Evolutionary conservation across 2,888 invertebrate genomes (phyloP).

Genomic region (Aporophyla lueneburgensis): DNA sequence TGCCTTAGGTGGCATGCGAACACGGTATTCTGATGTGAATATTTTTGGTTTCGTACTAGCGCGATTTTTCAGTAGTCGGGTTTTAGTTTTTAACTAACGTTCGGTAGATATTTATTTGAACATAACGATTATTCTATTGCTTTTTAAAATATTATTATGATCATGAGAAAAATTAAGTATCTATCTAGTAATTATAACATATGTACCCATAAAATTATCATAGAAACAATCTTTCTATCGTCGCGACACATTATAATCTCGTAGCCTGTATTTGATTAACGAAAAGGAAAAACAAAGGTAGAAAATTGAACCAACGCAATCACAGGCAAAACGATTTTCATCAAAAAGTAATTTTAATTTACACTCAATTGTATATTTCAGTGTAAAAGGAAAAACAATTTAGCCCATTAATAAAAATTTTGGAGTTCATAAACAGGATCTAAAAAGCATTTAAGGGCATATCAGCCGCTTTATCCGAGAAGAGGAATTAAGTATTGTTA

Average conservation of each 20-base stretch:
- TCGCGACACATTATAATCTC: neutral
- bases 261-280: neutral
- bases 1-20: too few species aligned
- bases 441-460: slow-evolving; percentile 28
- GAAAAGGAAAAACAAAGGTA: neutral
- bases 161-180: neutral
- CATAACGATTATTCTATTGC: neutral
- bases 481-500: slow-evolving; percentile 25
- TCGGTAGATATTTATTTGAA: neutral
- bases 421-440: slow-evolving; percentile 31
- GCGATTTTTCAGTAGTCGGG: too few species aligned
- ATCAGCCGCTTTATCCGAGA: slow-evolving; percentile 15
- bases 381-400: slow-evolving; percentile 1
- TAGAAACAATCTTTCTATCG: neutral
- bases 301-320: neutral
- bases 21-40: too few species aligned
- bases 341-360: slow-evolving; percentile 8
- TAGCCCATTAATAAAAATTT: slow-evolving; percentile 47
- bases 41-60: too few species aligned
- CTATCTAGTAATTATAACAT: neutral
- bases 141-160: neutral
- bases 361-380: neutral
- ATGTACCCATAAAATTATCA: neutral
- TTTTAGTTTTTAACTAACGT: too few species aligned
- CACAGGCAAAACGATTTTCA: neutral